Percentiles rank a stretch among this genome's conserved stretches.
Conservation (phyloP, 2,888 invertebrate genomes). For the Gnatocerus cornutus region DNA sequence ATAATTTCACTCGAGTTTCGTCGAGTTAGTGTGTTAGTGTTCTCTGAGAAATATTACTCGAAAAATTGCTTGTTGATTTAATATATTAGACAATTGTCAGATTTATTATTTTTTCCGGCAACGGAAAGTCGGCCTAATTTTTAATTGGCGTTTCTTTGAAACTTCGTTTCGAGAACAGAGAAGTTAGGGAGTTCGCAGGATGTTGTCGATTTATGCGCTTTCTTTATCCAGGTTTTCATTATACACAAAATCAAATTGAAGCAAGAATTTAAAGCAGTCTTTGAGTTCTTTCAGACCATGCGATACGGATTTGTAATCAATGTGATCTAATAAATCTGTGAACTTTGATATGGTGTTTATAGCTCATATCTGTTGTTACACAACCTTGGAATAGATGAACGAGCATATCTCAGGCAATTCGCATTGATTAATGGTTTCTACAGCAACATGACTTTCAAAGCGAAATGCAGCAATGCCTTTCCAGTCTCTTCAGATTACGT, state of each 20-base stretch:
- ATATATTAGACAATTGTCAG: conserved; percentile 11
- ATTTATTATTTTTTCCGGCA: conserved; percentile 13
- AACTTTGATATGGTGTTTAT: conserved; percentile 44
- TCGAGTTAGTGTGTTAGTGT: conserved; percentile 9
- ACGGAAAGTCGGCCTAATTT: conserved; percentile 25
- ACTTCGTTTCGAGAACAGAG: conserved; percentile 11
- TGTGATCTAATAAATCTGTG: conserved; percentile 19
- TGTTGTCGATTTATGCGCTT: conserved; percentile 21
- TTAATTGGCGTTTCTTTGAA: conserved; percentile 28
- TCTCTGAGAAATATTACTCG: conserved; percentile 10
- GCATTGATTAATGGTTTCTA: conserved; percentile 49
- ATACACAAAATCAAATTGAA: conserved; percentile 10
- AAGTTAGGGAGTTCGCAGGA: conserved; percentile 18
- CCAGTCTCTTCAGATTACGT: conserved; percentile 39
- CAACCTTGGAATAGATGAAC: conserved; percentile 39
- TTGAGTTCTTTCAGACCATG: not conserved
- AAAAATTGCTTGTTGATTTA: conserved; percentile 17
- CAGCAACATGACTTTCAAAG: conserved; percentile 45
- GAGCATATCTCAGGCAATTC: conserved; percentile 45
- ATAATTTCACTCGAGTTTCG: conserved; percentile 23
- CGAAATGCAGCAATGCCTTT: conserved; percentile 33
- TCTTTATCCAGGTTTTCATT: conserved; percentile 22
- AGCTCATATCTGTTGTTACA: conserved; percentile 45
- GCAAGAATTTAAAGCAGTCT: not conserved
- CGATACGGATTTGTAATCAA: conserved; percentile 21